A percentile compares a stretch with the other conserved stretches of the same genome.
These are phyloP conservation scores for Ageneiosus marmoratus DNA, from an alignment of 2,113 vertebrate genomes.

Conservation along the genomic window DNA sequence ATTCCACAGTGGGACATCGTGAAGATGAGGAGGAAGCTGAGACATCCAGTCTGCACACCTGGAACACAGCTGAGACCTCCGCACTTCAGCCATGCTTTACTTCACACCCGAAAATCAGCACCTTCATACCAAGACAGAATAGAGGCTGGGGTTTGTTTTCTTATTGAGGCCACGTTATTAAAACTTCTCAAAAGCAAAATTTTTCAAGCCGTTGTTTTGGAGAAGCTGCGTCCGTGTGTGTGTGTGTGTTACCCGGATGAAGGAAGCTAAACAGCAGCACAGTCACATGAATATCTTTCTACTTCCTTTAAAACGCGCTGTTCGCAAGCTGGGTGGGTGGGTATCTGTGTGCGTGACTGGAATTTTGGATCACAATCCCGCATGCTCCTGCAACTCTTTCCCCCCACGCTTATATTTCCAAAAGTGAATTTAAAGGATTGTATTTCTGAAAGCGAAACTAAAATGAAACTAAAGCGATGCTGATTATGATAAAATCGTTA, in stretches of 20 bases:
- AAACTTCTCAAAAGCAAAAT: too few species aligned
- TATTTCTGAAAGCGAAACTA: too few species aligned
- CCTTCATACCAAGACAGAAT: not conserved
- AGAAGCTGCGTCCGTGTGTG: not conserved
- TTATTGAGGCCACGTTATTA: not conserved
- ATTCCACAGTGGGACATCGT: conserved; percentile 46
- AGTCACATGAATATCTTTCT: conserved; percentile 6
- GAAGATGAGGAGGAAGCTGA: conserved; percentile 43
- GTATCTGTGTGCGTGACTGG: not conserved
- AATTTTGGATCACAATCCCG: not conserved
- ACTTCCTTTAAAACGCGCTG: not conserved
- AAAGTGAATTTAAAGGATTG: not conserved
- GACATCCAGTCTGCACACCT: conserved; percentile 59
- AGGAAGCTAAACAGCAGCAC: not conserved
- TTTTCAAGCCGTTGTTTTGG: too few species aligned
- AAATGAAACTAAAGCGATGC: not conserved
- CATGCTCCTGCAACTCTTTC: not conserved
- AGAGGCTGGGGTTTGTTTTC: not conserved
- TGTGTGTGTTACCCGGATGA: not conserved
- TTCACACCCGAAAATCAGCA: not conserved
- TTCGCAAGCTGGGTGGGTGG: not conserved
- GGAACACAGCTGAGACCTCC: not conserved
- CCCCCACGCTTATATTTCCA: not conserved
- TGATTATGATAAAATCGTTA: not conserved
- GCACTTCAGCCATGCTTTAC: conserved; percentile 12